Conservation (phyloP, 2,888 invertebrate species). For the Chrysodeixis includens region DNA sequence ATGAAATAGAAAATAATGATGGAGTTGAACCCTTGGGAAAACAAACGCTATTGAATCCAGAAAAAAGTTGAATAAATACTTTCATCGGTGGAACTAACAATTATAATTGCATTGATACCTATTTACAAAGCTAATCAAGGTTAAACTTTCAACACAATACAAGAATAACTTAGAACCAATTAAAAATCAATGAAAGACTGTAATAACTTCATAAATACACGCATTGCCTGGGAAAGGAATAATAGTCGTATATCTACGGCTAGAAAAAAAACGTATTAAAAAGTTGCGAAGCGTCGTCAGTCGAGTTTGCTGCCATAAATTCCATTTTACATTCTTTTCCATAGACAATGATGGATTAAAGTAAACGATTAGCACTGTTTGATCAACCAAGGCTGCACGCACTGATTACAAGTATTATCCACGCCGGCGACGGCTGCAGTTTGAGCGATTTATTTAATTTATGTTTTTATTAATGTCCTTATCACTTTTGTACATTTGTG, state of each 20-base stretch:
- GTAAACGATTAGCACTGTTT: constrained; percentile 23
- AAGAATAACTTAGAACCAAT: background rate
- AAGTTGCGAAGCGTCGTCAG: constrained; percentile 33
- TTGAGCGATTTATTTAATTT: background rate
- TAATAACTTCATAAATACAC: constrained; percentile 8
- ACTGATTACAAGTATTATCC: background rate
- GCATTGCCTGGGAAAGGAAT: constrained; percentile 40
- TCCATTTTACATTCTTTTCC: constrained; percentile 23
- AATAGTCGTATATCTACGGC: constrained; percentile 15
- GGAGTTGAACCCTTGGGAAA: no score
- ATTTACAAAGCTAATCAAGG: background rate
- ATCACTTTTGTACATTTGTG: background rate
- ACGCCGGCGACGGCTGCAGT: background rate
- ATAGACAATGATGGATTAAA: constrained; percentile 29
- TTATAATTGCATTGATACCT: no score
- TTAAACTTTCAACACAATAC: background rate
- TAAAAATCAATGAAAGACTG: constrained; percentile 33
- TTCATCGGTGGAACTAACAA: background rate
- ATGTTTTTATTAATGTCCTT: background rate
- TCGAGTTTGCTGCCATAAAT: constrained; percentile 29
- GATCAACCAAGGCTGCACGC: constrained; percentile 9
- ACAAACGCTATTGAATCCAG: no score
- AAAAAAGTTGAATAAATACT: background rate
- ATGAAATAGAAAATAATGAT: no score
- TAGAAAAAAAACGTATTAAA: constrained; percentile 35